Percentiles rank a stretch among this genome's conserved stretches.
These are phyloP conservation scores for Ornithoptera alexandrae DNA, from an alignment of 2,888 invertebrate species.

Conservation along the genomic window DNA sequence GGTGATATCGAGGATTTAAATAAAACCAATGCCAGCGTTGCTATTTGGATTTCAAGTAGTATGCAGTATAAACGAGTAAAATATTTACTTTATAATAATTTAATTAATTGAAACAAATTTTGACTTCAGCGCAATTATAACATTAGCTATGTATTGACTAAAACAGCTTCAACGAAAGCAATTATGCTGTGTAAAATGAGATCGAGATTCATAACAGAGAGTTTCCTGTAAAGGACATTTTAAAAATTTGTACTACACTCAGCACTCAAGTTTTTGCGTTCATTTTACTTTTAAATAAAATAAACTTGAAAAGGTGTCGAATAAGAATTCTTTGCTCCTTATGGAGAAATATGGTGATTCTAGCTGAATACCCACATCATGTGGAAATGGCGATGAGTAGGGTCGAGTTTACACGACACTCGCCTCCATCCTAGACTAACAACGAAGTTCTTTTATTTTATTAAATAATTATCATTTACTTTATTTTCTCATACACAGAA, in stretches of 20 bases:
- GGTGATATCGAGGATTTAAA: slow-evolving; percentile 35
- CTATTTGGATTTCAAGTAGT: slow-evolving; percentile 1
- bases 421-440: slow-evolving; percentile 6
- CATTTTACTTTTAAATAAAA: slow-evolving; percentile 20
- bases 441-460: slow-evolving; percentile 13
- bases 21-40: slow-evolving; percentile 16
- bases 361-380: slow-evolving; percentile 22
- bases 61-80: not conserved
- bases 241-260: slow-evolving; percentile 17
- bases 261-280: not conserved
- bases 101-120: not conserved
- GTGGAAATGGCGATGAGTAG: slow-evolving; percentile 16
- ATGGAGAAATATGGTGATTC: slow-evolving; percentile 25
- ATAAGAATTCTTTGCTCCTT: slow-evolving; percentile 19
- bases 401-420: slow-evolving; percentile 25
- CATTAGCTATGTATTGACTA: too few species aligned
- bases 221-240: not conserved
- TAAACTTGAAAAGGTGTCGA: slow-evolving; percentile 3
- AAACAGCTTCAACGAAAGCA: too few species aligned
- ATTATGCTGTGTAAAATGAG: not conserved
- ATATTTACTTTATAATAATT: too few species aligned
- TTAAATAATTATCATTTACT: not conserved
- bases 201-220: not conserved
- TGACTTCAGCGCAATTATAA: too few species aligned
- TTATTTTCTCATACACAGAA: not conserved